Evolutionary conservation across 2,113 vertebrate genomes (phyloP).

Genomic region (Nerophis ophidion): DNA sequence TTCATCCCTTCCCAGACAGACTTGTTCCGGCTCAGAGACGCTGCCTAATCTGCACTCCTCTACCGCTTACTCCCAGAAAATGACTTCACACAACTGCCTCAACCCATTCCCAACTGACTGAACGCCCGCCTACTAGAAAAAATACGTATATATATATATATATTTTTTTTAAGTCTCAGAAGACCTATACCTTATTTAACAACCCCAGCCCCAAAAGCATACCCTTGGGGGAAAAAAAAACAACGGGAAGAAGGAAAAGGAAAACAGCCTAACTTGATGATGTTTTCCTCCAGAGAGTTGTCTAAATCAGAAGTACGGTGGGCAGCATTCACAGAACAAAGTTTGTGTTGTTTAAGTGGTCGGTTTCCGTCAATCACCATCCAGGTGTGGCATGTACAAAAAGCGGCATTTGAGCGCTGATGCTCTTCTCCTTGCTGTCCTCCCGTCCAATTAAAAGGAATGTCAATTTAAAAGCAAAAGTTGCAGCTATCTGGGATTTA

Average conservation of each 20-base stretch:
- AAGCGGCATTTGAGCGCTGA: conserved; percentile 3
- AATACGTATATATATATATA: conserved; percentile 4
- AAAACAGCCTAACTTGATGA: conserved; percentile 61
- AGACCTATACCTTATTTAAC: conserved; percentile 75
- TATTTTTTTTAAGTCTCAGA: conserved; percentile 14
- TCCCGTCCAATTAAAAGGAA: conserved; percentile 11
- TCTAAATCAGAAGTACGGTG: conserved; percentile 40
- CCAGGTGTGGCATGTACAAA: neutral
- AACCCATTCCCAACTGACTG: conserved; percentile 69
- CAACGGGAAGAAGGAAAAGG: conserved; percentile 59
- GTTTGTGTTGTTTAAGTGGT: conserved; percentile 14
- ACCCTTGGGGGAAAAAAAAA: conserved; percentile 38
- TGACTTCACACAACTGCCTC: conserved; percentile 74
- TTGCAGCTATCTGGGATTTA: conserved; percentile 22
- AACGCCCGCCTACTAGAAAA: conserved; percentile 39
- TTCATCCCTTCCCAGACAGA: conserved; percentile 74
- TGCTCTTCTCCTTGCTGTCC: neutral
- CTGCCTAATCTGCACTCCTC: conserved; percentile 73
- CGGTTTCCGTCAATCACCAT: neutral
- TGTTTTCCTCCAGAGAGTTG: conserved; percentile 56
- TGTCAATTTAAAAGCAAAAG: conserved; percentile 16
- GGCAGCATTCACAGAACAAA: conserved; percentile 22
- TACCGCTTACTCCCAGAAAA: conserved; percentile 72
- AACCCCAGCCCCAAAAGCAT: conserved; percentile 59
- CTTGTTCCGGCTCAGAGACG: conserved; percentile 76